Evolutionary conservation across 2,797 vertebrate genomes (phyloP).

Genomic region (Synaphobranchus kaupii): DNA sequence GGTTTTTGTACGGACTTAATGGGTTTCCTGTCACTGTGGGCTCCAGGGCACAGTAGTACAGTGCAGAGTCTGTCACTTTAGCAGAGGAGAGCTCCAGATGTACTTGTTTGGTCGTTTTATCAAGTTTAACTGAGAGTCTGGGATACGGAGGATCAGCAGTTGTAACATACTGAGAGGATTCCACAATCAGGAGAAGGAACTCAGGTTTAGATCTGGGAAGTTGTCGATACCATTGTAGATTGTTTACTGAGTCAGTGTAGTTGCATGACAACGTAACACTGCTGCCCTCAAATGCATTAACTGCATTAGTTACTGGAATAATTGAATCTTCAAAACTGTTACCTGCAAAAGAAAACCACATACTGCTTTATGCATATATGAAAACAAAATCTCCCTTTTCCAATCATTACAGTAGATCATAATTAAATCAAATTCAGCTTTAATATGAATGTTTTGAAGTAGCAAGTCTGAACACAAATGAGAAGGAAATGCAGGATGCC

Average conservation of each 20-base stretch:
- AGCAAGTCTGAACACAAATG: not conserved
- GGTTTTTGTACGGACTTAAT: not conserved
- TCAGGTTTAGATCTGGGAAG: conserved; percentile 19
- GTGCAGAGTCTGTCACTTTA: conserved; percentile 44
- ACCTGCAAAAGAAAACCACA: conserved; percentile 1
- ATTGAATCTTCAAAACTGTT: not conserved
- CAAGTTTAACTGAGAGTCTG: conserved; percentile 26
- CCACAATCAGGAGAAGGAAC: not conserved
- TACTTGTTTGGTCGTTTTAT: conserved; percentile 5
- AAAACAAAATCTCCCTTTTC: not conserved
- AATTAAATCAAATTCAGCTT: not conserved
- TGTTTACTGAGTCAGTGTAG: conserved; percentile 12
- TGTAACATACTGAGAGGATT: not conserved
- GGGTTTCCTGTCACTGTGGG: not conserved
- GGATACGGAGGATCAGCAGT: not conserved
- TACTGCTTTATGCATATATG: not conserved
- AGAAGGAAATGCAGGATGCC: not conserved
- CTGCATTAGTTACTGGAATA: not conserved
- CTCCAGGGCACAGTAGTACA: conserved; percentile 52
- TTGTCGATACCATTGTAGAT: conserved; percentile 34
- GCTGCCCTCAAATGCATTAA: not conserved
- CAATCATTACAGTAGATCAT: not conserved
- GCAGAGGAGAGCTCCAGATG: conserved; percentile 26
- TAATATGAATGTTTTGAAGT: not conserved
- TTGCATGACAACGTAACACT: conserved; percentile 35